phyloP scores from a whole-genome alignment of 2,797 vertebrate genomes.

The Adrianichthys oophorus region DNA sequence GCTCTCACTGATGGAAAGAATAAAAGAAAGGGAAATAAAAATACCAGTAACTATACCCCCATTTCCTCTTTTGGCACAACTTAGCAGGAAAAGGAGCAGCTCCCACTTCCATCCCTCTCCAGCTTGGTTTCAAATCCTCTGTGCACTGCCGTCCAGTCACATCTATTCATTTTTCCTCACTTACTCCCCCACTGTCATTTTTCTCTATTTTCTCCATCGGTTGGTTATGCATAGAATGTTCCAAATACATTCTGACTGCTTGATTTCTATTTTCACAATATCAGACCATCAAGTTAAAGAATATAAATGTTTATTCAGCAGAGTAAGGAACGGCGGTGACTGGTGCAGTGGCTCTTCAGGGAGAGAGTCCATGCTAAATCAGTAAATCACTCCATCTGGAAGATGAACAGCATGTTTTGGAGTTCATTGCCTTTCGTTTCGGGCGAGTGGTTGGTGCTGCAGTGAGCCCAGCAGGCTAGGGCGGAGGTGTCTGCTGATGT shows the following conservation, averaged over 20 bases:
- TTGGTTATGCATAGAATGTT: constrained; percentile 63
- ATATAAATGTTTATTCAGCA: constrained; percentile 75
- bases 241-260: constrained; percentile 64
- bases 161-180: constrained; percentile 68
- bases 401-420: constrained; percentile 77
- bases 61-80: constrained; percentile 55
- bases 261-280: constrained; percentile 77
- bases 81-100: constrained; percentile 61
- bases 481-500: constrained; percentile 60
- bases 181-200: constrained; percentile 67
- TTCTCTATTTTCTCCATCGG: constrained; percentile 69
- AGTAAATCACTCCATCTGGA: constrained; percentile 76
- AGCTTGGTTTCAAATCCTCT: constrained; percentile 64
- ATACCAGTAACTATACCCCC: constrained; percentile 48
- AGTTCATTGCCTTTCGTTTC: constrained; percentile 76
- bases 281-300: constrained; percentile 72
- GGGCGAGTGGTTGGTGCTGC: constrained; percentile 61
- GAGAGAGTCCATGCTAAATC: constrained; percentile 65
- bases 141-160: constrained; percentile 61
- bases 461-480: constrained; percentile 57
- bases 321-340: constrained; percentile 49
- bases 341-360: constrained; percentile 55
- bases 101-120: constrained; percentile 39
- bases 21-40: constrained; percentile 60
- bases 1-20: constrained; percentile 46